Conservation (phyloP, 2,113 vertebrate genomes). For the Centrocercus urophasianus region DNA sequence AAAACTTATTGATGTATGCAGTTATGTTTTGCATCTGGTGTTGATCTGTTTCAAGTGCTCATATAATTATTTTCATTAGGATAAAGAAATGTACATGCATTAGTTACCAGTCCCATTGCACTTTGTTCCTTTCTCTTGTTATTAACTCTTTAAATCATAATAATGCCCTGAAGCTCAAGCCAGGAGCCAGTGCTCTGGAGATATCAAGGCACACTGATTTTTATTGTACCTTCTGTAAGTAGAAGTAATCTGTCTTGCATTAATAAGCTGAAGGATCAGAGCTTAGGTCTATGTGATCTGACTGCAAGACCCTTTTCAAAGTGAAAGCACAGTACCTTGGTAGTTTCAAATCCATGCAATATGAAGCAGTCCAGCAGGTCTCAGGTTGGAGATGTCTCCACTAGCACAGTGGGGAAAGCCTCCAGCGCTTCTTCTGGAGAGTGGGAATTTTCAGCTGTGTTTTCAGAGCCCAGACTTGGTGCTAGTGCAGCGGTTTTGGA, state of each 20-base stretch:
- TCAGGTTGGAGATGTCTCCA: not conserved
- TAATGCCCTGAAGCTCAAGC: not conserved
- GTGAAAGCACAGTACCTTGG: not conserved
- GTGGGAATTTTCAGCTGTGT: not conserved
- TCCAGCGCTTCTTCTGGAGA: not conserved
- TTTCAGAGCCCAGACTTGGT: not conserved
- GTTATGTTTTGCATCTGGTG: not conserved
- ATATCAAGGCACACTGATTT: not conserved
- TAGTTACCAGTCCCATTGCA: not conserved
- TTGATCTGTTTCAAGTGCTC: conserved; percentile 4
- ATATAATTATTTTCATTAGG: conserved; percentile 1
- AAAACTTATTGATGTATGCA: not conserved
- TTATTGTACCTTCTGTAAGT: not conserved
- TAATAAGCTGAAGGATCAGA: not conserved
- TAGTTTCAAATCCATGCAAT: not conserved
- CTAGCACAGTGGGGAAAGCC: not conserved
- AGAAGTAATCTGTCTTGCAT: not conserved
- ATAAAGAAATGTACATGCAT: not conserved
- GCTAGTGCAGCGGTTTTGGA: not conserved
- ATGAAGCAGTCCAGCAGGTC: not conserved
- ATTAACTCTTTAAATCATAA: conserved; percentile 16
- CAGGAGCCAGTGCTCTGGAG: not conserved
- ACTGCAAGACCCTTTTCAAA: not conserved
- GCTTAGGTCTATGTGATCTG: not conserved
- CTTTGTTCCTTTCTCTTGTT: conserved; percentile 8